These are phyloP conservation scores for Psettodes erumei DNA, from an alignment of 2,113 vertebrate species.

Conservation along the genomic window DNA sequence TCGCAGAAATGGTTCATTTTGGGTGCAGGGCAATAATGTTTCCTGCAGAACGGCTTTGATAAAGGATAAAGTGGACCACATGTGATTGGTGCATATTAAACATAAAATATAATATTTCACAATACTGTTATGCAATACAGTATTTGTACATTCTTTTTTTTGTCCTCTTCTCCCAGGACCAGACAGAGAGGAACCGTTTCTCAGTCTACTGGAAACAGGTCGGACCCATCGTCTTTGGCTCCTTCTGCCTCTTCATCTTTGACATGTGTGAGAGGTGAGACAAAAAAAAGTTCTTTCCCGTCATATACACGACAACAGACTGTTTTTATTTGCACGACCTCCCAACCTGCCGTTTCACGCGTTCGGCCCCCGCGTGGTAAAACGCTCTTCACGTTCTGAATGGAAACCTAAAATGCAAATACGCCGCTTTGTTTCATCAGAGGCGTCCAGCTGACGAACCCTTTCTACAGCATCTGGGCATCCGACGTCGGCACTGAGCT, in stretches of 20 bases:
- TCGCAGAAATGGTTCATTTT: background rate
- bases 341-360: background rate
- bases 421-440: conserved; percentile 71
- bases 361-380: background rate
- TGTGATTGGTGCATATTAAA: background rate
- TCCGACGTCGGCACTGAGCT: conserved; percentile 93
- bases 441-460: conserved; percentile 96
- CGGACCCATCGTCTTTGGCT: conserved; percentile 94
- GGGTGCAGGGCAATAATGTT: background rate
- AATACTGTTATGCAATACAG: background rate
- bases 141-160: background rate
- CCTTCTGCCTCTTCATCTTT: conserved; percentile 97
- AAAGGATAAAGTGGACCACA: background rate
- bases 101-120: background rate
- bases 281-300: background rate
- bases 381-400: background rate
- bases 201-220: conserved; percentile 98
- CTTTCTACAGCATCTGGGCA: conserved; percentile 99
- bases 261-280: conserved; percentile 98
- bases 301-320: background rate
- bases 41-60: background rate
- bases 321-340: background rate
- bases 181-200: conserved; percentile 93
- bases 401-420: background rate
- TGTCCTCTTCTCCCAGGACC: conserved; percentile 85